These are phyloP conservation scores for Papilio glaucus DNA, from an alignment of 1,140 invertebrate genomes.

Conservation along the genomic window DNA sequence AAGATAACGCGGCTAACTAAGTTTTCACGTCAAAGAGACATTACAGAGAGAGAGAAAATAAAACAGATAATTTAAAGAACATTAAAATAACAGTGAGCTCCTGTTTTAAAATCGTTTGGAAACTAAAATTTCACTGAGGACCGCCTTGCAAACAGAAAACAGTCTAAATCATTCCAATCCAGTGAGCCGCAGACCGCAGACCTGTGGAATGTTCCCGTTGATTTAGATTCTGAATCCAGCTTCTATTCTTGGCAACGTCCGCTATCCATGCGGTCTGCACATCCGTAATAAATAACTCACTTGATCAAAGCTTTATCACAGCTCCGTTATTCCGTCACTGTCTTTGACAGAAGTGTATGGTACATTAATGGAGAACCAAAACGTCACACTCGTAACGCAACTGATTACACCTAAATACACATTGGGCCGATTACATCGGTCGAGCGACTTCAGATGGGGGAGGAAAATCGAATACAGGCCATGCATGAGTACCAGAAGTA, in stretches of 20 bases:
- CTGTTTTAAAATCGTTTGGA: not conserved
- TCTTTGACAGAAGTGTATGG: not conserved
- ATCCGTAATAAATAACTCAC: constrained; percentile 11
- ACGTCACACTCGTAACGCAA: too few relatives aligned
- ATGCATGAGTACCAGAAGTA: too few relatives aligned
- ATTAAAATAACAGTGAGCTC: not conserved
- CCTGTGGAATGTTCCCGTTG: constrained; percentile 14
- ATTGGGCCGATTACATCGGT: too few relatives aligned
- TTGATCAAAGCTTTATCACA: not conserved
- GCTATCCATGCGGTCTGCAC: constrained; percentile 7
- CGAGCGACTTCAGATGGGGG: too few relatives aligned
- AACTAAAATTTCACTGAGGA: too few relatives aligned
- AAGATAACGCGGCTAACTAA: too few relatives aligned
- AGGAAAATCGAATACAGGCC: too few relatives aligned
- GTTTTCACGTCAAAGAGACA: too few relatives aligned
- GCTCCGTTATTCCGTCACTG: constrained; percentile 1
- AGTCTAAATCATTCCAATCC: constrained; percentile 13
- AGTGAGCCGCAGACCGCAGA: not conserved
- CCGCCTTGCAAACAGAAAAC: not conserved
- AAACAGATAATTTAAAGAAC: too few relatives aligned
- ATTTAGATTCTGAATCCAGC: constrained; percentile 21
- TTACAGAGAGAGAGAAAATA: too few relatives aligned
- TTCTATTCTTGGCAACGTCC: constrained; percentile 14
- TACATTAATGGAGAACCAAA: too few relatives aligned
- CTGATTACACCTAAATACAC: too few relatives aligned